A percentile compares a stretch with the other conserved stretches of the same genome.
Evolutionary conservation across 23 tunicate species (phyloP).

Genomic region (Halocynthia aurantium): DNA sequence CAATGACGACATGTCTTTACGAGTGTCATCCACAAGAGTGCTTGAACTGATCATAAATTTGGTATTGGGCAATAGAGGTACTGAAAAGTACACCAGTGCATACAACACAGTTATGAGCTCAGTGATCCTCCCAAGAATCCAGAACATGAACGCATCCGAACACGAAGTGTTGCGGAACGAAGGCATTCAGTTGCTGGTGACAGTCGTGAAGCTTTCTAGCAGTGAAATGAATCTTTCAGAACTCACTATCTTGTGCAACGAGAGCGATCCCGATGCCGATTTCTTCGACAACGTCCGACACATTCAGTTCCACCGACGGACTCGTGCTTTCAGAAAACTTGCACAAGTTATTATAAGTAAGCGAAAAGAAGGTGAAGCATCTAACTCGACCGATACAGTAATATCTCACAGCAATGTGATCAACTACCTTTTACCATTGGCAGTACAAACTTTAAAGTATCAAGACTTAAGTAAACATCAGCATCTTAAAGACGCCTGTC

Average conservation of each 20-base stretch:
- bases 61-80: background rate
- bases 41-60: slow-evolving; percentile 32
- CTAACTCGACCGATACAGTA: background rate
- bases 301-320: slow-evolving; percentile 66
- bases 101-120: slow-evolving; percentile 44
- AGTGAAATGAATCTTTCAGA: slow-evolving; percentile 33
- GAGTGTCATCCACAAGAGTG: slow-evolving; percentile 44
- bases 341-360: slow-evolving; percentile 34
- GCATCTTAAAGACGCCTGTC: slow-evolving; percentile 55
- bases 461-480: slow-evolving; percentile 26
- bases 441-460: slow-evolving; percentile 39
- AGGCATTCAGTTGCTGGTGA: slow-evolving; percentile 41
- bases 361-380: background rate
- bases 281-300: slow-evolving; percentile 66
- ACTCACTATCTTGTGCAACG: slow-evolving; percentile 34
- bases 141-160: slow-evolving; percentile 31
- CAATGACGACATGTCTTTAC: slow-evolving; percentile 51
- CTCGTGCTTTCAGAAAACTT: slow-evolving; percentile 52
- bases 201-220: slow-evolving; percentile 38
- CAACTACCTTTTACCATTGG: slow-evolving; percentile 66
- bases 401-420: slow-evolving; percentile 27
- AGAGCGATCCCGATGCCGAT: slow-evolving; percentile 54
- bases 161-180: slow-evolving; percentile 61
- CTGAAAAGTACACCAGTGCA: background rate
- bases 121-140: slow-evolving; percentile 36